Evolutionary conservation across 2,113 vertebrate species (phyloP).

Genomic region (Chauna torquata): DNA sequence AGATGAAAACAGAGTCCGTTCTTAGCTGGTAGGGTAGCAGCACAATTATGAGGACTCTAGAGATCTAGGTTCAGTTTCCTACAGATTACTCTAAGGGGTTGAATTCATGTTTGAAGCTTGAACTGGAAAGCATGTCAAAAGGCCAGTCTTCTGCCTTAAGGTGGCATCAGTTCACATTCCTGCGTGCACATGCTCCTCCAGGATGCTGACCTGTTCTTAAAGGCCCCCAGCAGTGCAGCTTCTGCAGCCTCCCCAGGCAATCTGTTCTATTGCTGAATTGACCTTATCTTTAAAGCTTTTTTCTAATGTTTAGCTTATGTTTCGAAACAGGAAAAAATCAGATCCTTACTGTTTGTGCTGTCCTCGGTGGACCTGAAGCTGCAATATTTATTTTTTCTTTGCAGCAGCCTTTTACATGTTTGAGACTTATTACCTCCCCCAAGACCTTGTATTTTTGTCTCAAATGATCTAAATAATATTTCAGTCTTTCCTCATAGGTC

Average conservation of each 20-base stretch:
- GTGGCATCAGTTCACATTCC: background rate
- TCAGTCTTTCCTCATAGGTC: background rate
- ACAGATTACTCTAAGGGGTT: background rate
- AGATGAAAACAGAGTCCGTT: background rate
- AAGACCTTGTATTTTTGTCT: background rate
- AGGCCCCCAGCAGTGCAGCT: background rate
- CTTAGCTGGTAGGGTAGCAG: background rate
- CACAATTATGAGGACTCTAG: background rate
- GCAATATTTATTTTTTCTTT: background rate
- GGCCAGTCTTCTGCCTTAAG: background rate
- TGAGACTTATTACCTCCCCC: background rate
- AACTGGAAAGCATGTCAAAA: background rate
- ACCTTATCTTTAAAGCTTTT: background rate
- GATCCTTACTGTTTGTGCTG: background rate
- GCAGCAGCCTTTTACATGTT: background rate
- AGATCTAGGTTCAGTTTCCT: background rate
- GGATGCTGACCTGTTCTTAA: background rate
- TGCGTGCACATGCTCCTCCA: background rate
- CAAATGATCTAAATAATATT: background rate
- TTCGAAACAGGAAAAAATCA: background rate
- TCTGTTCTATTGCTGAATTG: background rate
- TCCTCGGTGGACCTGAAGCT: background rate
- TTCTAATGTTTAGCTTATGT: background rate
- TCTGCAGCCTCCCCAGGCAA: background rate
- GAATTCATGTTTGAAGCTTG: background rate